Base-by-base conservation (phyloP, 2,113 vertebrate genomes). In the Grallaria varia region DNA sequence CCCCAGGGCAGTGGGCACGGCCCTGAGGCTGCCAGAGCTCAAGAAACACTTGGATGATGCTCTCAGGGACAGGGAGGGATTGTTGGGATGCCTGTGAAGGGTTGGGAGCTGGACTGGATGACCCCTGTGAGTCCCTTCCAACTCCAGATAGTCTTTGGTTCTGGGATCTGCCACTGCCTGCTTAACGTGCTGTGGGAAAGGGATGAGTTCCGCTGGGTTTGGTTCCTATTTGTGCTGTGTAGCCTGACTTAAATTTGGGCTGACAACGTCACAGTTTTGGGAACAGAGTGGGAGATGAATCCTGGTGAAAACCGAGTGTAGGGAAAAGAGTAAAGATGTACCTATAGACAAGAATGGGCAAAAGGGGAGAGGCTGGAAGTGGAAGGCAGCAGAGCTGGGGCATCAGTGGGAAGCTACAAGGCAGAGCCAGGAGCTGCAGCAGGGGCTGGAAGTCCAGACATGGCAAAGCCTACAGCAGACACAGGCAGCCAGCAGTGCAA, bases 81-180 rank as follows among this genome's bases (percentile, higher is more conserved):
- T 84, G 28, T 8, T 84, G 72, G 56, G 45, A 55, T 2, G 47
- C 62, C 47, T 49, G 71, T 0, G 63, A 79, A 69, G 71, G 47
- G n/a, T 0, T 1, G 2, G 62, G 52, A 0, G 17, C 1, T 31
- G 78, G 2, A 0, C 11, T 76, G 33, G 24, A 0, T 7, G 21
- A 23, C 8, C 35, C 4, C 25, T 1, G 4, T 0, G 78, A 8
- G n/a, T 27, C 30, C 24, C 30, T 47, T 1, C 16, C 63, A 55
- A 0, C 10, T 16, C 79, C 40, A 55, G 14, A 42, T 0, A 18
- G 47, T 47, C 69, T 7, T 0, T 15, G 25, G 10, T 35, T 49
- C 31, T 7, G 0, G 47, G 40, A 19, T 42, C 35, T 78, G 10
- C 12, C 60, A 15, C 37, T 18, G 68, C 23, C 39, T 68, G 80